Percentiles rank a stretch among this genome's conserved stretches.
phyloP scores from a whole-genome alignment of 1,140 invertebrate species.

The Drosophila yakuba region DNA sequence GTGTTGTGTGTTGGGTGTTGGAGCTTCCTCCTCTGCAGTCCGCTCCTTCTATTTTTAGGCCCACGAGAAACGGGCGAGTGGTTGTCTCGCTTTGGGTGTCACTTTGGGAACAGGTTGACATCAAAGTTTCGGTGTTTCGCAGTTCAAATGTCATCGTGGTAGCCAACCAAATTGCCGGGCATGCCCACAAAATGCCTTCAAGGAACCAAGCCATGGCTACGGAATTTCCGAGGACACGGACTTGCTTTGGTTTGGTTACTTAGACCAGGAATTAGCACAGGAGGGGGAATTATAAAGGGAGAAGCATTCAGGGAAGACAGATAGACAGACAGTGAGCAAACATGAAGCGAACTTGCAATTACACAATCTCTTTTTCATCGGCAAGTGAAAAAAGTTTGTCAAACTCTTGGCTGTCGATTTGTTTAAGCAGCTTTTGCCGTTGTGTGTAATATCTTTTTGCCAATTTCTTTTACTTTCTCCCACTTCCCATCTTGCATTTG shows the following conservation, averaged over 20 bases:
- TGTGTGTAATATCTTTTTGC: conserved; percentile 48
- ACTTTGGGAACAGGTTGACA: conserved; percentile 72
- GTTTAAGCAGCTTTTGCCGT: conserved; percentile 46
- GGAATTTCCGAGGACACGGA: conserved; percentile 43
- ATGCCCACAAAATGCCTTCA: conserved; percentile 24
- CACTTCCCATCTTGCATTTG: conserved; percentile 10
- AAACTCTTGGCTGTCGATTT: conserved; percentile 60
- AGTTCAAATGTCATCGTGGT: conserved; percentile 61
- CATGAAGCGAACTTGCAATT: conserved; percentile 67
- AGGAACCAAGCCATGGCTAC: conserved; percentile 12
- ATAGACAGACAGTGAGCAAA: conserved; percentile 34
- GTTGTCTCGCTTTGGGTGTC: conserved; percentile 51
- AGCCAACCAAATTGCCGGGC: conserved; percentile 7
- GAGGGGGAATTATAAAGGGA: conserved; percentile 4
- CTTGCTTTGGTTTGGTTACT: conserved; percentile 37
- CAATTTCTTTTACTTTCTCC: conserved; percentile 22
- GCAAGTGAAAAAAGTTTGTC: conserved; percentile 51
- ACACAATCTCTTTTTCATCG: conserved; percentile 41
- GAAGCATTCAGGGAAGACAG: not conserved
- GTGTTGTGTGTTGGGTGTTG: not conserved
- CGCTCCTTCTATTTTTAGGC: conserved; percentile 26
- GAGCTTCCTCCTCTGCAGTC: conserved; percentile 8
- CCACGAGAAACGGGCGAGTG: conserved; percentile 14
- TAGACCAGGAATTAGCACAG: conserved; percentile 46
- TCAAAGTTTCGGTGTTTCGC: conserved; percentile 47